Evolutionary conservation across 2,888 invertebrate genomes (phyloP).

Genomic region (Palloptera scutellata): DNA sequence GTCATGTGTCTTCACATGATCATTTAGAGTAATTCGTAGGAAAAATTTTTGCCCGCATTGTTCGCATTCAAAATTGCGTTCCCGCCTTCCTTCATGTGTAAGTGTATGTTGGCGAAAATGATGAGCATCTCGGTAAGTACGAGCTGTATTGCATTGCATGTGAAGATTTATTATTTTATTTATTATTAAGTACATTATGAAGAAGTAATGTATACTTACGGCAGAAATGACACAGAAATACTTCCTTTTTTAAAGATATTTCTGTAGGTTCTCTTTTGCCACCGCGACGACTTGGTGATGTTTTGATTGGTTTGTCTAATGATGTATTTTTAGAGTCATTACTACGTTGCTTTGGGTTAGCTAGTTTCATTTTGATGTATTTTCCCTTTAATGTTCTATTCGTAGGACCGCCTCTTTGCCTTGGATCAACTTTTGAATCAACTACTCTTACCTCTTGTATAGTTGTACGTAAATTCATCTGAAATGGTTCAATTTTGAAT

Average conservation of each 20-base stretch:
- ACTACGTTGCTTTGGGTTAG: too few species aligned
- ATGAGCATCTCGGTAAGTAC: slow-evolving; percentile 34
- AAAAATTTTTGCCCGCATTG: slow-evolving; percentile 41
- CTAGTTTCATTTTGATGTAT: too few species aligned
- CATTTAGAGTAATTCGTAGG: slow-evolving; percentile 38
- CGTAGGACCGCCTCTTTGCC: too few species aligned
- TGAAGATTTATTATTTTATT: background rate
- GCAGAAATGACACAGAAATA: slow-evolving; percentile 18
- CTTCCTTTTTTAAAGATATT: background rate
- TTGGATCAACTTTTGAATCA: too few species aligned
- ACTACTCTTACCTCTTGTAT: too few species aligned
- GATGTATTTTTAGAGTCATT: too few species aligned
- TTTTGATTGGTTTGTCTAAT: too few species aligned
- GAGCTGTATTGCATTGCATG: slow-evolving; percentile 21
- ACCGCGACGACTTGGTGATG: too few species aligned
- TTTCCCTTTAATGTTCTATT: too few species aligned
- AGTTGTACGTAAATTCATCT: too few species aligned
- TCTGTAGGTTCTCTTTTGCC: too few species aligned
- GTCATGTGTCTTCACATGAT: slow-evolving; percentile 39
- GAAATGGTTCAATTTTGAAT: too few species aligned
- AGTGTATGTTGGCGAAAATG: slow-evolving; percentile 39
- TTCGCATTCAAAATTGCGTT: slow-evolving; percentile 38
- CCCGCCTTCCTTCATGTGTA: slow-evolving; percentile 40
- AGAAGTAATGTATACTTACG: slow-evolving; percentile 4
- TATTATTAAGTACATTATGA: background rate